phyloP scores from a whole-genome alignment of 2,888 invertebrate genomes.

The Odontocerum albicorne region DNA sequence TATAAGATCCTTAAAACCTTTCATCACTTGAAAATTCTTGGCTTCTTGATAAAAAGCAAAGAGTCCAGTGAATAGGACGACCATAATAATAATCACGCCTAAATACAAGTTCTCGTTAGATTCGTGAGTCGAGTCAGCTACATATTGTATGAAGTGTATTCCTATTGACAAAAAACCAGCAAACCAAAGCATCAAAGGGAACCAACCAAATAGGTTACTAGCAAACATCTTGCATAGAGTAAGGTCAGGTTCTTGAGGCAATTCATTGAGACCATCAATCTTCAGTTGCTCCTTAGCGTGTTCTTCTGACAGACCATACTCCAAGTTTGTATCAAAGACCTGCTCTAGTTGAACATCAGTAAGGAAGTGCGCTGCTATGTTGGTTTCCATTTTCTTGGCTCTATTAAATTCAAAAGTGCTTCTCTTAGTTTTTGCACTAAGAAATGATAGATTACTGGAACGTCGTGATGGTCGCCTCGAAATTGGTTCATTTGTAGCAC shows the following conservation, averaged over 20 bases:
- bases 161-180: constrained; percentile 64
- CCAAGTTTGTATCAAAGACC: constrained; percentile 51
- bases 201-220: constrained; percentile 70
- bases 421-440: constrained; percentile 1
- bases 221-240: constrained; percentile 66
- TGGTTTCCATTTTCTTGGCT: constrained; percentile 40
- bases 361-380: constrained; percentile 53
- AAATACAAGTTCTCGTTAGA: constrained; percentile 50
- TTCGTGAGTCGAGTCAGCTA: constrained; percentile 39
- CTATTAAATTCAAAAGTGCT: constrained; percentile 6
- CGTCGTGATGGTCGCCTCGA: constrained; percentile 1
- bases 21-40: constrained; percentile 79
- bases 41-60: constrained; percentile 62
- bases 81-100: constrained; percentile 47
- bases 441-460: background rate
- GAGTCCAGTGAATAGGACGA: constrained; percentile 54
- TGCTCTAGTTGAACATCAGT: constrained; percentile 49
- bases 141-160: constrained; percentile 52
- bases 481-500: too few species aligned
- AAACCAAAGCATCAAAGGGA: constrained; percentile 69
- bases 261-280: constrained; percentile 62
- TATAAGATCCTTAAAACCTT: constrained; percentile 80
- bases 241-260: constrained; percentile 60
- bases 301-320: constrained; percentile 55
- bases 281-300: constrained; percentile 57